Base-by-base conservation (phyloP, 2,888 invertebrate genomes). In the Apotomis turbidana region DNA sequence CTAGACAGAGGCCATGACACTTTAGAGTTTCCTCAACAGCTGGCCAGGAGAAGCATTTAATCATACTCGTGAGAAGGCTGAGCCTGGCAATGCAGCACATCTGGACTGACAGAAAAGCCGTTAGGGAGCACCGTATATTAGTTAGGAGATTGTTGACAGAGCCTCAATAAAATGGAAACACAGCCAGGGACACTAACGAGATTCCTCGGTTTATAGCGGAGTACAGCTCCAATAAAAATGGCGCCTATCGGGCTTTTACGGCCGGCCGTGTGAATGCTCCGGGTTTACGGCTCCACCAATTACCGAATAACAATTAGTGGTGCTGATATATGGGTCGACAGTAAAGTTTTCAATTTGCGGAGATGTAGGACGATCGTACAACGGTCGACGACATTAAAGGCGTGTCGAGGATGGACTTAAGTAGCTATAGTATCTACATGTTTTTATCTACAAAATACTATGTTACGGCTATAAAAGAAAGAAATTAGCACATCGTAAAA, bases 261-360 rank as follows among this genome's bases (percentile, higher is more conserved):
- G 51, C 58, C 54, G 41, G 9, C 52, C 77, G 76, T 74, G 75
- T 77, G 78, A 78, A 81, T 77, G 77, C 74, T 64, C 76, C 74
- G 74, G 77, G 73, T 64, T 68, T 63, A 74, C 74, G 74, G 78
- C 81, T 83, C 78, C 79, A 79, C 81, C 86, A 85, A 86, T 87
- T 84, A 85, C 82, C 81, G 79, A 79, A 85, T 84, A 87, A 82
- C 85, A 85, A 87, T 87, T 87, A 87, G 83, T 73, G 51, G 36
- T 68, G 15, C 70, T 72, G 72, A 72, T 72, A 72, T 72, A 72
- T 63, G 68, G 54, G 54, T 51, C 59, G 68, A 68, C 52, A n/a
- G 55, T 72, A 63, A 72, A 72, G 51, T 68, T 72, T 72, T 59
- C 72, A 72, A 72, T 72, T 72, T 68, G 72, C 68, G n/a, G 68